Evolutionary conservation across 2,888 invertebrate species (phyloP), one percentile per base, ranked within the genome.

Genomic region (Rotaria macrura): DNA sequence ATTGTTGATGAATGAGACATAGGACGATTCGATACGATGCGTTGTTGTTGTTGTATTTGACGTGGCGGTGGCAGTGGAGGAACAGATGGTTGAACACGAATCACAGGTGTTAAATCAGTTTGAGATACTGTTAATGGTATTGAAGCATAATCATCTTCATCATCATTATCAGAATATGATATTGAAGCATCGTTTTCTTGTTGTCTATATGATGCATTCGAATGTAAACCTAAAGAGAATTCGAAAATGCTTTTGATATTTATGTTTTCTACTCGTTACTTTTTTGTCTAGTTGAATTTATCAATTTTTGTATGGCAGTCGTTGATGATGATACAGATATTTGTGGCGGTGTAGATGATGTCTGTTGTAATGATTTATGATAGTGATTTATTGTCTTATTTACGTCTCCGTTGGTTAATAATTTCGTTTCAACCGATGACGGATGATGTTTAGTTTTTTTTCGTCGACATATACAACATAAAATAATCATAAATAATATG

Each of bases 91-190:
- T 79, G 79, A 3, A 25, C n/a, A n/a, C 40, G 40, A 40, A 43
- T 40, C 0, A 43, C 43, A 14, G 43, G 12, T n/a, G 40, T 2
- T 79, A 79, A n/a, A 43, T 79, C n/a, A 4, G 7, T 43, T 43
- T 79, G 40, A n/a, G 79, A 79, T 9, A 79, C 43, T 43, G 43
- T 79, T n/a, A 79, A 79, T 25, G 79, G 79, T n/a, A 79, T 79
- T 14, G 79, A 79, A n/a, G 79, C 79, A 79, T 79, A 79, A 43
- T 79, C 43, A 43, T 79, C 43, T 25, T 40, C 40, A n/a, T 79
- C 74, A 43, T 79, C 43, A 25, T 79, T 43, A 43, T 79, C 43
- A 14, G 40, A 25, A 43, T 43, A 40, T 25, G 79, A 79, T 5
- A 79, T 12, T 25, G 79, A 79, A 25, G 0, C 43, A 79, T 79